Percentiles rank a stretch among this genome's conserved stretches.
Conservation (phyloP, 2,888 invertebrate genomes). For the Eledona agricola region DNA sequence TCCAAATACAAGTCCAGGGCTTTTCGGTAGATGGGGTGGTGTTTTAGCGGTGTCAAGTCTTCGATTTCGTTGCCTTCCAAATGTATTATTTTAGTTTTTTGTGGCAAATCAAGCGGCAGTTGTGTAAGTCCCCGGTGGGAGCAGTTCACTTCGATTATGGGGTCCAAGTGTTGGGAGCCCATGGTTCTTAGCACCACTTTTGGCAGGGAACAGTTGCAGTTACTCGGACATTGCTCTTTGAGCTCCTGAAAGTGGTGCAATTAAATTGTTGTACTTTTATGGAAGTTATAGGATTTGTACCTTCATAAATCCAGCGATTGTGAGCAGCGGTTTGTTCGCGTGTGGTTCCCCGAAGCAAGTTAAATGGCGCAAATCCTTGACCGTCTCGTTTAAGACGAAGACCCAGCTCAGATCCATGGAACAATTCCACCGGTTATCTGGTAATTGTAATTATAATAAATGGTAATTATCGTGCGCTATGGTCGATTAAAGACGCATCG, state of each 20-base stretch:
- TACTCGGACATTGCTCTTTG: slow-evolving; percentile 67
- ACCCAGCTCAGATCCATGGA: slow-evolving; percentile 72
- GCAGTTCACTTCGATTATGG: slow-evolving; percentile 76
- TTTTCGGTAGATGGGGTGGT: slow-evolving; percentile 72
- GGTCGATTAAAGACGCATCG: too few relatives aligned
- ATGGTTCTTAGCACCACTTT: slow-evolving; percentile 68
- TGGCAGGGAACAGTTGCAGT: slow-evolving; percentile 71
- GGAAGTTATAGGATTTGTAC: slow-evolving; percentile 58
- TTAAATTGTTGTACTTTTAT: slow-evolving; percentile 7
- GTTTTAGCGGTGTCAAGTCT: slow-evolving; percentile 69
- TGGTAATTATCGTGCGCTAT: not conserved
- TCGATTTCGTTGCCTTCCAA: slow-evolving; percentile 72
- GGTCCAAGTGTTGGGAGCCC: slow-evolving; percentile 57
- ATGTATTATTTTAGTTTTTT: slow-evolving; percentile 72
- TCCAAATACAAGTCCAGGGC: slow-evolving; percentile 81
- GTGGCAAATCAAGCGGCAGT: slow-evolving; percentile 71
- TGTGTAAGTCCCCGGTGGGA: slow-evolving; percentile 65
- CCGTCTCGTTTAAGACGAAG: slow-evolving; percentile 65
- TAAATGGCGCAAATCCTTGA: slow-evolving; percentile 68
- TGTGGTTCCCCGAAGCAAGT: slow-evolving; percentile 69
- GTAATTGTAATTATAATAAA: slow-evolving; percentile 35
- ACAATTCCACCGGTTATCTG: slow-evolving; percentile 77
- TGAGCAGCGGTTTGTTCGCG: slow-evolving; percentile 70
- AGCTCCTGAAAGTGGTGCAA: slow-evolving; percentile 45
- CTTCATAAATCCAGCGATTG: slow-evolving; percentile 71